Evolutionary conservation across 2,888 invertebrate species (phyloP).

Genomic region (Leucophenga maculata): DNA sequence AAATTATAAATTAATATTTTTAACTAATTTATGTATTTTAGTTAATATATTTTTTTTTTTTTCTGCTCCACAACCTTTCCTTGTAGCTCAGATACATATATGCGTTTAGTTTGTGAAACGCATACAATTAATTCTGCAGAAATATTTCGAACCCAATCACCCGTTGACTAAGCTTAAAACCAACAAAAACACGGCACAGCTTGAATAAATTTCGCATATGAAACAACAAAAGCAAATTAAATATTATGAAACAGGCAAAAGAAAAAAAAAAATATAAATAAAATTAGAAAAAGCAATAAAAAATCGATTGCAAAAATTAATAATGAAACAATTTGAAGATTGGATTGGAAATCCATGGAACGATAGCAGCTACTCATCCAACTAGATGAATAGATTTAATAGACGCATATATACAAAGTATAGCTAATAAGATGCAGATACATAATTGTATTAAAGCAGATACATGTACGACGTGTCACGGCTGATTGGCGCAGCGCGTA

Average conservation of each 20-base stretch:
- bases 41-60: conserved; percentile 33
- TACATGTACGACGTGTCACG: not conserved
- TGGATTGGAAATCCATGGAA: conserved; percentile 56
- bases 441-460: not conserved
- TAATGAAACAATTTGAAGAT: conserved; percentile 50
- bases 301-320: conserved; percentile 50
- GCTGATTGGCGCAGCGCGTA: not conserved
- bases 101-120: conserved; percentile 38
- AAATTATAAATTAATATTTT: conserved; percentile 56
- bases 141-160: conserved; percentile 38
- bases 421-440: conserved; percentile 26
- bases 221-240: conserved; percentile 36
- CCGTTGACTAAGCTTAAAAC: conserved; percentile 27
- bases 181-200: not conserved
- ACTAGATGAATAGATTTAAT: conserved; percentile 39
- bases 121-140: conserved; percentile 52
- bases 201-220: conserved; percentile 54
- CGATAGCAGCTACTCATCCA: conserved; percentile 40
- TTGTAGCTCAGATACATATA: not conserved
- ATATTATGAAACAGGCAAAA: conserved; percentile 25
- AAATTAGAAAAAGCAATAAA: conserved; percentile 34
- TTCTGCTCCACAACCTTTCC: not conserved
- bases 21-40: conserved; percentile 55
- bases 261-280: conserved; percentile 35
- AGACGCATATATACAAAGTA: not conserved